phyloP scores from a whole-genome alignment of 2,113 vertebrate species.

The Meles meles region DNA sequence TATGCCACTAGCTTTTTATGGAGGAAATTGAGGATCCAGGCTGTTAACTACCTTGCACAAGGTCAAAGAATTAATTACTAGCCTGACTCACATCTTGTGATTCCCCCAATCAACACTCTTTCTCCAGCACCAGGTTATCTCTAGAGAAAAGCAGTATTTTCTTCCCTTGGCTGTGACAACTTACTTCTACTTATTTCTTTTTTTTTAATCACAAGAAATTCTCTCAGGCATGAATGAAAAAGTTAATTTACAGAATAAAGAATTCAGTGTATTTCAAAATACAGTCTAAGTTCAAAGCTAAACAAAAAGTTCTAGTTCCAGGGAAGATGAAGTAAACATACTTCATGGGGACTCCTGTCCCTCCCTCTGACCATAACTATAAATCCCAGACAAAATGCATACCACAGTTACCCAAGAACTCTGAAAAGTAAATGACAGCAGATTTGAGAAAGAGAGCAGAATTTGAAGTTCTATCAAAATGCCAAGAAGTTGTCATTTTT shows the following conservation, averaged over 20 bases:
- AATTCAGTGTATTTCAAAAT: neutral
- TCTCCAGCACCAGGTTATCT: neutral
- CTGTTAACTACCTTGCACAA: neutral
- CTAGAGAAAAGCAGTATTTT: neutral
- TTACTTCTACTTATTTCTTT: neutral
- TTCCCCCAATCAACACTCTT: neutral
- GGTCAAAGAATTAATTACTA: slow-evolving; percentile 8
- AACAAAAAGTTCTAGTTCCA: neutral
- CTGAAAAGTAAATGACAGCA: neutral
- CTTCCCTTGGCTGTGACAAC: neutral
- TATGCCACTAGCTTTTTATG: neutral
- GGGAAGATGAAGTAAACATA: neutral
- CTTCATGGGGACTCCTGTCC: neutral
- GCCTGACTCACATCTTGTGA: neutral
- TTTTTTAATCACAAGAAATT: neutral
- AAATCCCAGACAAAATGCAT: neutral
- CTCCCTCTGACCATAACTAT: neutral
- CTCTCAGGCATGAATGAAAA: neutral
- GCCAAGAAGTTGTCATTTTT: neutral
- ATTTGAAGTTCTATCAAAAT: neutral
- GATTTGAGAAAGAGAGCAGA: neutral
- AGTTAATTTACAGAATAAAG: neutral
- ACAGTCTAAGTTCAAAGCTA: neutral
- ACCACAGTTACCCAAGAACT: neutral
- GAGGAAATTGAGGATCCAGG: neutral